These are phyloP conservation scores for Neogobius melanostomus DNA, from an alignment of 2,113 vertebrate genomes.

Conservation along the genomic window DNA sequence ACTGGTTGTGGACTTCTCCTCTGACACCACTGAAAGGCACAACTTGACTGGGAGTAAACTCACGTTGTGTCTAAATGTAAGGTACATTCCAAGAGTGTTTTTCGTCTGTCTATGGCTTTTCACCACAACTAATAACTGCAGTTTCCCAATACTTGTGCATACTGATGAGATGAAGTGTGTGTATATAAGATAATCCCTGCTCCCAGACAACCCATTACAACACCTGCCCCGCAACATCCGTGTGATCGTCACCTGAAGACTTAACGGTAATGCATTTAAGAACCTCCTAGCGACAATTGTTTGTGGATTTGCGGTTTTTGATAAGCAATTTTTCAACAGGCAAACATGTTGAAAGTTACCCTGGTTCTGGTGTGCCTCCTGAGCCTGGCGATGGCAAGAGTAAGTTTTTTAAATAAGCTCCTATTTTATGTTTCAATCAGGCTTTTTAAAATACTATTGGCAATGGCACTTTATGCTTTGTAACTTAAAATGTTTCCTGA, in stretches of 20 bases:
- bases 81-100: not conserved
- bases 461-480: no score
- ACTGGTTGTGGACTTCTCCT: not conserved
- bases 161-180: constrained; percentile 5
- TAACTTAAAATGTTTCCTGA: no score
- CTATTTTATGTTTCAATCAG: no score
- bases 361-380: constrained; percentile 60
- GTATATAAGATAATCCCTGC: constrained; percentile 40
- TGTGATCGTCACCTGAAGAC: constrained; percentile 18
- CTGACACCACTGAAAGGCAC: not conserved
- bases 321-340: not conserved
- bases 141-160: constrained; percentile 12
- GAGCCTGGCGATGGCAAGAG: constrained; percentile 52
- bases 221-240: not conserved
- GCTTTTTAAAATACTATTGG: no score
- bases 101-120: not conserved
- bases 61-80: not conserved
- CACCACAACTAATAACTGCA: constrained; percentile 11
- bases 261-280: constrained; percentile 19
- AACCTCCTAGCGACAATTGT: not conserved
- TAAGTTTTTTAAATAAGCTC: constrained; percentile 37
- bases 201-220: constrained; percentile 10
- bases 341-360: constrained; percentile 59
- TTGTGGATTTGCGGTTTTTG: not conserved
- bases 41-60: not conserved